These are phyloP conservation scores for Amblyopsis hoosieri DNA, from an alignment of 2,797 vertebrate genomes.

Conservation along the genomic window DNA sequence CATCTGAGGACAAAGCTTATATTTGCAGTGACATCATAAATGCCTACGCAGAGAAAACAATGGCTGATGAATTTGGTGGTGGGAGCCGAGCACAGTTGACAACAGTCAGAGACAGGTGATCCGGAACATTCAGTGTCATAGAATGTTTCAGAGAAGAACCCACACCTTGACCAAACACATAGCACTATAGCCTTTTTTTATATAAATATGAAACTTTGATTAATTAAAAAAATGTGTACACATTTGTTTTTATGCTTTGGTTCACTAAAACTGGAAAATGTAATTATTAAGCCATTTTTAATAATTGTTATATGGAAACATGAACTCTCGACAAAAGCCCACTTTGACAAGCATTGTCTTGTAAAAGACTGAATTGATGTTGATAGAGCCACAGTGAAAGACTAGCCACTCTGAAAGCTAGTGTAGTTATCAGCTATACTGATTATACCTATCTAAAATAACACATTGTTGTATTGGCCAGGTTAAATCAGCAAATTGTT, in stretches of 20 bases:
- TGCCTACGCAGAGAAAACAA: conserved; percentile 69
- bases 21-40: conserved; percentile 80
- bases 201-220: no score
- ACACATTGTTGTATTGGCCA: conserved; percentile 11
- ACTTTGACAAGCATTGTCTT: not conserved
- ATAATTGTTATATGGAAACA: no score
- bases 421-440: not conserved
- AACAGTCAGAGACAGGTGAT: conserved; percentile 29
- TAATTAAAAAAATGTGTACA: no score
- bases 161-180: conserved; percentile 67
- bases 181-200: not conserved
- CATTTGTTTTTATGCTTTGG: no score
- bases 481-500: conserved; percentile 48
- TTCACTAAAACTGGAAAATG: no score
- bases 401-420: conserved; percentile 3
- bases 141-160: conserved; percentile 62
- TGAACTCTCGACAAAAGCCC: not conserved
- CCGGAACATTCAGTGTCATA: conserved; percentile 60
- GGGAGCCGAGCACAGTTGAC: conserved; percentile 57
- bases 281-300: no score
- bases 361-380: conserved; percentile 44
- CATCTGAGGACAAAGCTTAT: conserved; percentile 79
- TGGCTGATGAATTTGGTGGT: conserved; percentile 72
- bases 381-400: conserved; percentile 24
- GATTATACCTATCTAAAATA: not conserved